Evolutionary conservation across 2,888 invertebrate genomes (phyloP).

Genomic region (Cistogaster globosa): DNA sequence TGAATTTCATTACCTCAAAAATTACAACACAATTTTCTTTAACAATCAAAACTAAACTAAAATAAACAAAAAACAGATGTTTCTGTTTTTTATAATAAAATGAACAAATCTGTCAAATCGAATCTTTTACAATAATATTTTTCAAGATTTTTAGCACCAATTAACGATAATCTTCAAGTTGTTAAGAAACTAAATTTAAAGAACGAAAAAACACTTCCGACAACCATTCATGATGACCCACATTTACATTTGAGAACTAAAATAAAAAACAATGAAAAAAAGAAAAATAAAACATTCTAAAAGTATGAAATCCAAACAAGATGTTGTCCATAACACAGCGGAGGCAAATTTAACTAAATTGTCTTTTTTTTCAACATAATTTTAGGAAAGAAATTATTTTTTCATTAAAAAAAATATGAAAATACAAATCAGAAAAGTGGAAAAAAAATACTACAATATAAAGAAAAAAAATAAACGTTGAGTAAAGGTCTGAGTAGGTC

Average conservation of each 20-base stretch:
- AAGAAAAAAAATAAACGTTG: too few relatives aligned
- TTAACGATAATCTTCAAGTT: slow-evolving; percentile 54
- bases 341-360: too few relatives aligned
- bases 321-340: slow-evolving; percentile 1
- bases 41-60: slow-evolving; percentile 11
- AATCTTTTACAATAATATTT: slow-evolving; percentile 29
- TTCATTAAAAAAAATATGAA: too few relatives aligned
- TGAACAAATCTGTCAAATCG: slow-evolving; percentile 36
- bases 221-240: slow-evolving; percentile 45
- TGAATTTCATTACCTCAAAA: background rate
- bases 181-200: background rate
- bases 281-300: too few relatives aligned
- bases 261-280: slow-evolving; percentile 21
- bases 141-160: slow-evolving; percentile 47
- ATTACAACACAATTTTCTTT: background rate
- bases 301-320: background rate
- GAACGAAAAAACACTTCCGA: slow-evolving; percentile 27
- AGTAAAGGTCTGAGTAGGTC: too few relatives aligned
- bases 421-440: too few relatives aligned
- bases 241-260: slow-evolving; percentile 25
- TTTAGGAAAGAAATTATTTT: too few relatives aligned
- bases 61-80: slow-evolving; percentile 55
- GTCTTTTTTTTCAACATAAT: too few relatives aligned
- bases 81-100: slow-evolving; percentile 7
- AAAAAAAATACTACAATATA: too few relatives aligned